These are phyloP conservation scores for Oreohelix idahoensis DNA, from an alignment of 1,140 invertebrate genomes.

Conservation along the genomic window DNA sequence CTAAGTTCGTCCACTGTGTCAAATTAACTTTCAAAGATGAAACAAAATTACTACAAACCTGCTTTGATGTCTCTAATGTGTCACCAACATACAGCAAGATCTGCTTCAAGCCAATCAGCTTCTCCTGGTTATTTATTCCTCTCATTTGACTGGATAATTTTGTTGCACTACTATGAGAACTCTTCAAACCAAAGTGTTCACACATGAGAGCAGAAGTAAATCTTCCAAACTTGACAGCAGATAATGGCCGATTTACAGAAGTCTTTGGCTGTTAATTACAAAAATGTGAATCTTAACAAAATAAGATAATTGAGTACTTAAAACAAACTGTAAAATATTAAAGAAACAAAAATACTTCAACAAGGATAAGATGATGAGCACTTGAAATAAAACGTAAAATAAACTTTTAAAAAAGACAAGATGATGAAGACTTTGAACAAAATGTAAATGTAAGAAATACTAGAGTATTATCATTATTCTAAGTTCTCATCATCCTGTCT, in stretches of 20 bases:
- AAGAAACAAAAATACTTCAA: too few relatives aligned
- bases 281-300: too few relatives aligned
- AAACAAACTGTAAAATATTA: too few relatives aligned
- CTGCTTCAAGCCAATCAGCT: slow-evolving; percentile 1
- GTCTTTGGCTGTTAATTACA: neutral
- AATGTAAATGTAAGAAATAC: too few relatives aligned
- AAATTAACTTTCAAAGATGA: too few relatives aligned
- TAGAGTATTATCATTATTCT: too few relatives aligned
- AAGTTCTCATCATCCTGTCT: too few relatives aligned
- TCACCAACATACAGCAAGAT: slow-evolving; percentile 4
- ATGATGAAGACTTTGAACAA: too few relatives aligned
- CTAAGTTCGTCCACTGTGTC: too few relatives aligned
- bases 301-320: neutral
- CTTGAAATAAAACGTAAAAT: too few relatives aligned
- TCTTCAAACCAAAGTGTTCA: neutral
- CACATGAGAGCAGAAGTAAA: neutral
- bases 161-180: neutral
- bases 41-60: neutral
- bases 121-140: neutral
- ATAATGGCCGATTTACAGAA: neutral
- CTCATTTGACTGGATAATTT: neutral
- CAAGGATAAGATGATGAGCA: too few relatives aligned
- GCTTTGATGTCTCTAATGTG: neutral
- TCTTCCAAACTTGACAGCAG: neutral
- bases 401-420: too few relatives aligned